Evolutionary conservation across 2,797 vertebrate genomes (phyloP), one percentile per base, ranked within the genome.

Genomic region (Myotis findleyi): DNA sequence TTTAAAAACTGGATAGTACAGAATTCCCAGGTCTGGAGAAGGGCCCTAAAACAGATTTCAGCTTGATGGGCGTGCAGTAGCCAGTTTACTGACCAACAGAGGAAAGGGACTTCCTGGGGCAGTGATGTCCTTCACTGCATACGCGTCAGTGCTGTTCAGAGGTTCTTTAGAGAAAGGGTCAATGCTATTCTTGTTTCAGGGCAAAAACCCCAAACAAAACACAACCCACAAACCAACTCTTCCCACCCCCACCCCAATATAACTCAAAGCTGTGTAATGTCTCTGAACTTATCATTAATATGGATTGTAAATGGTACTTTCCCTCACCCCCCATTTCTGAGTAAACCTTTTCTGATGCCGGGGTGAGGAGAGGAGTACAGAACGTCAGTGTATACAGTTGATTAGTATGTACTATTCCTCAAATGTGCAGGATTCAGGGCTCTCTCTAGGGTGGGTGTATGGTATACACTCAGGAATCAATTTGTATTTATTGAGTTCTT

Each of bases 211-310:
- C 7, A 87, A 82, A 7, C 49, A 57, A 53, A 90, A 49, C n/a
- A 41, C 25, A 72, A 23, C 17, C 33, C 2, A 81, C 6, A 72
- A 87, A 55, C 3, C 27, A 68, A 2, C 57, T 27, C 57, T 59
- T 59, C 11, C 57, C 23, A 59, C 20, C 33, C 3, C 21, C 14
- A 5, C 14, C n/a, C 30, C 38, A 59, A 41, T 87, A 51, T 72
- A 91, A 71, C 66, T 41, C 44, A 94, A 14, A 90, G 66, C n/a
- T 79, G 73, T 6, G 12, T 75, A 53, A 76, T 18, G 55, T 93
- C 68, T 90, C 79, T 53, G 75, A 79, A 71, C 73, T 73, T 86
- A 53, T 75, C 38, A 64, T 95, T 72, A 68, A 51, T 80, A 64
- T 5, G n/a, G 8, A 38, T 77, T 81, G 84, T 84, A 85, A 92